Evolutionary conservation across 2,797 vertebrate genomes (phyloP).

Genomic region (Malacoctenus gilli): DNA sequence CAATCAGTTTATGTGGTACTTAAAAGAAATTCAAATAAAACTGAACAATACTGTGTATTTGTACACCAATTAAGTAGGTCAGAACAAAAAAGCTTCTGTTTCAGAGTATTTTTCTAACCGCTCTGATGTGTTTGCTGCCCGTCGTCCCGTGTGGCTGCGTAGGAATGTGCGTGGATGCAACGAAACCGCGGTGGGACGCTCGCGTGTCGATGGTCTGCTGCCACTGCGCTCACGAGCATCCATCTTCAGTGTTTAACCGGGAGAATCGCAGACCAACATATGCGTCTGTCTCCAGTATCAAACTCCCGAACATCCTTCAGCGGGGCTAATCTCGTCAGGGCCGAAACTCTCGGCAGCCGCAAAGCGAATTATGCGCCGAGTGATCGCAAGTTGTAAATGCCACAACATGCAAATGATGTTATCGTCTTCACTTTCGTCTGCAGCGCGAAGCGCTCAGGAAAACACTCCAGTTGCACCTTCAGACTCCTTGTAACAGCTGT

Average conservation of each 20-base stretch:
- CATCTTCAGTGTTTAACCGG: slow-evolving; percentile 37
- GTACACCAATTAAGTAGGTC: too few relatives aligned
- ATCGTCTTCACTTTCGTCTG: slow-evolving; percentile 25
- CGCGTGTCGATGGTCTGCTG: slow-evolving; percentile 22
- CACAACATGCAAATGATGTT: slow-evolving; percentile 61
- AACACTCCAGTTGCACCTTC: slow-evolving; percentile 12
- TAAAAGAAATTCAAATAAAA: too few relatives aligned
- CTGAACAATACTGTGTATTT: too few relatives aligned
- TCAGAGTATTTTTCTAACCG: slow-evolving; percentile 9
- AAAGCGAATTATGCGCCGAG: slow-evolving; percentile 56
- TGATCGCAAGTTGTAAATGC: slow-evolving; percentile 57
- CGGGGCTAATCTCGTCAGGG: slow-evolving; percentile 45
- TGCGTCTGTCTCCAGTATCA: slow-evolving; percentile 30
- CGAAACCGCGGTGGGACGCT: slow-evolving; percentile 16
- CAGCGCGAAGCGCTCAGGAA: slow-evolving; percentile 29
- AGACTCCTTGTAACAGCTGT: too few relatives aligned
- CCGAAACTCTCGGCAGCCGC: slow-evolving; percentile 31
- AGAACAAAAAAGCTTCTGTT: too few relatives aligned
- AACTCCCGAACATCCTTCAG: slow-evolving; percentile 36
- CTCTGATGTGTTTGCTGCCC: slow-evolving; percentile 1
- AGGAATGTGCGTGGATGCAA: slow-evolving; percentile 24
- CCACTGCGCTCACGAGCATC: slow-evolving; percentile 36
- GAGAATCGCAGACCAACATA: slow-evolving; percentile 20
- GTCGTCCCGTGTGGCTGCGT: slow-evolving; percentile 15
- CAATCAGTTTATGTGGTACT: too few relatives aligned